Evolutionary conservation across 2,797 vertebrate genomes (phyloP).

Genomic region (Parambassis ranga): DNA sequence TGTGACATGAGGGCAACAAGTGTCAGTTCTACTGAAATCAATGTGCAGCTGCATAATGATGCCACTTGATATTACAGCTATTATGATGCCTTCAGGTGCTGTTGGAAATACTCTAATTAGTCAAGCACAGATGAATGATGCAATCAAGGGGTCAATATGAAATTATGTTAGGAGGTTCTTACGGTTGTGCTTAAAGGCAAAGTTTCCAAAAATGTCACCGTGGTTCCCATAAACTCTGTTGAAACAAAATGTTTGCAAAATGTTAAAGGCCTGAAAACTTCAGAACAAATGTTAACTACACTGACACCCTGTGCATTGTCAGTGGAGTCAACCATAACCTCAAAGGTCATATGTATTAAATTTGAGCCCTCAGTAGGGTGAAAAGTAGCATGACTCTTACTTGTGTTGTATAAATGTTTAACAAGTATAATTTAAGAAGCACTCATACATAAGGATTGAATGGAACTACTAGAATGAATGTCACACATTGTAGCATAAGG

Average conservation of each 20-base stretch:
- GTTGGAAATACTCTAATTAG: slow-evolving; percentile 15
- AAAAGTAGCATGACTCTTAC: not conserved
- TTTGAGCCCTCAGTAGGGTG: no score
- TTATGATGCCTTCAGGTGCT: slow-evolving; percentile 26
- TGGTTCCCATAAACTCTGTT: not conserved
- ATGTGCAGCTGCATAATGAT: slow-evolving; percentile 3
- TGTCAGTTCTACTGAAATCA: slow-evolving; percentile 43
- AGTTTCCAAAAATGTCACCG: not conserved
- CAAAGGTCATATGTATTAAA: not conserved
- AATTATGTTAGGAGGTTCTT: not conserved
- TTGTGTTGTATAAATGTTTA: not conserved
- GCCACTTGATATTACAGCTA: not conserved
- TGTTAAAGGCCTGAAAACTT: not conserved
- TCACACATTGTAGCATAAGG: no score
- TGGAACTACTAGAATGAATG: no score
- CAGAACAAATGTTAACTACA: no score
- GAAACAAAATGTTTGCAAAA: not conserved
- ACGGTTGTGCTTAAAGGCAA: not conserved
- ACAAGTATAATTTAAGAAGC: no score
- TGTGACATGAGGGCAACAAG: slow-evolving; percentile 25
- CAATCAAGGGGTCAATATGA: slow-evolving; percentile 11
- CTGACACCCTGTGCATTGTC: no score
- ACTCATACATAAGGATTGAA: no score
- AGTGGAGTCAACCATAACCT: no score
- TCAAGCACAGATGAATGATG: slow-evolving; percentile 19